Conservation (phyloP, 2,888 invertebrate genomes). For the Plebejus anna region DNA sequence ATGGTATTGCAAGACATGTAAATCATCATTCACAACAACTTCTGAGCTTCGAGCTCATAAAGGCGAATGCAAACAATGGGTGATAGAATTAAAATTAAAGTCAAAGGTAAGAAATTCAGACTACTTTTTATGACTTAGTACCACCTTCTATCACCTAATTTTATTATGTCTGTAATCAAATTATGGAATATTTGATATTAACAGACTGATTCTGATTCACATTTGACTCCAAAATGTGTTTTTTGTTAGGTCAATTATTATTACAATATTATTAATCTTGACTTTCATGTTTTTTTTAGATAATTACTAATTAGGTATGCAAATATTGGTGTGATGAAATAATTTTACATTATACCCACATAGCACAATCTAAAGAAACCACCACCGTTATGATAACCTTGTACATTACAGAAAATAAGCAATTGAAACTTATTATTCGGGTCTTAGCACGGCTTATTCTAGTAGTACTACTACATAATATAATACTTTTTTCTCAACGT, state of each 20-base stretch:
- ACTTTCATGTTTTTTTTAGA: neutral
- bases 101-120: slow-evolving; percentile 19
- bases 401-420: neutral
- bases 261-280: neutral
- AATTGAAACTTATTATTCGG: no score
- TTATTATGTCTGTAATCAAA: no score
- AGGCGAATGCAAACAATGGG: slow-evolving; percentile 15
- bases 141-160: no score
- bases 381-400: neutral
- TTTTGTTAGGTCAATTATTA: no score
- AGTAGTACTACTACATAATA: no score
- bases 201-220: no score
- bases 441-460: no score
- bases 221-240: no score
- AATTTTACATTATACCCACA: neutral
- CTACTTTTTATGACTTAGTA: no score
- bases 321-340: neutral
- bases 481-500: no score
- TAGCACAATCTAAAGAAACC: neutral
- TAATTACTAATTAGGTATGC: neutral
- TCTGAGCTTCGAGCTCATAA: slow-evolving; percentile 23
- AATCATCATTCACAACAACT: slow-evolving; percentile 31
- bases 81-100: slow-evolving; percentile 11
- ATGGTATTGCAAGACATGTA: slow-evolving; percentile 30
- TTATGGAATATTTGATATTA: no score